Evolutionary conservation across 2,888 invertebrate genomes (phyloP).

Genomic region (Chesias legatella): DNA sequence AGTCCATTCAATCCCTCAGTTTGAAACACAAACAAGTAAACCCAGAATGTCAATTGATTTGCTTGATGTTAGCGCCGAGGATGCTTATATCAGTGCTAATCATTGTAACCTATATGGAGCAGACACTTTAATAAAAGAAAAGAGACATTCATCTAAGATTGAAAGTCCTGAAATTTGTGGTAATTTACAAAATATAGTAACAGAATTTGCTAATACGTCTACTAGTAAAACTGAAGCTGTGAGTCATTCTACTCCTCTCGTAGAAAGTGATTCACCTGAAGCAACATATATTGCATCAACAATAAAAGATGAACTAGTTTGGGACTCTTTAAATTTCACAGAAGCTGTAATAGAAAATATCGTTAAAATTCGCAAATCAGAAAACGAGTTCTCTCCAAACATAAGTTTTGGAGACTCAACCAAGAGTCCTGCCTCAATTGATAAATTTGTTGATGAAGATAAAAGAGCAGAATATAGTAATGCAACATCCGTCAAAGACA

Average conservation of each 20-base stretch:
- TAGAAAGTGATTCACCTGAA: constrained; percentile 4
- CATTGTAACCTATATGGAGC: constrained; percentile 4
- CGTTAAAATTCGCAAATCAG: constrained; percentile 44
- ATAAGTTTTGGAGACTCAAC: constrained; percentile 56
- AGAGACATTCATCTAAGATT: background rate
- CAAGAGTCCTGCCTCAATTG: constrained; percentile 25
- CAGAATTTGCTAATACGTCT: constrained; percentile 4
- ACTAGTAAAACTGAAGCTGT: background rate
- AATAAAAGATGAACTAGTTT: constrained; percentile 50
- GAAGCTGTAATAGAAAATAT: constrained; percentile 52
- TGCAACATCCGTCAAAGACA: constrained; percentile 47
- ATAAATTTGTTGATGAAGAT: constrained; percentile 20
- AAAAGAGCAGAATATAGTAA: constrained; percentile 34
- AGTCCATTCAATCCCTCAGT: background rate
- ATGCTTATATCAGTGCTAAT: constrained; percentile 15
- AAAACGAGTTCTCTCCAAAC: constrained; percentile 57
- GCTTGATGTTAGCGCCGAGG: constrained; percentile 19
- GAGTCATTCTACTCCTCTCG: constrained; percentile 16
- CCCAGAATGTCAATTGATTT: constrained; percentile 18
- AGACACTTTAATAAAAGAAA: background rate
- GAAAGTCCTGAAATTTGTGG: constrained; percentile 2
- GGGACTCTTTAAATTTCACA: constrained; percentile 65
- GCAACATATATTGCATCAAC: constrained; percentile 13
- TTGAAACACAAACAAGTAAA: constrained; percentile 3
- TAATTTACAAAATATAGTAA: constrained; percentile 2